Base-by-base conservation (phyloP, 2,888 invertebrate species). In the Clanis bilineata region DNA sequence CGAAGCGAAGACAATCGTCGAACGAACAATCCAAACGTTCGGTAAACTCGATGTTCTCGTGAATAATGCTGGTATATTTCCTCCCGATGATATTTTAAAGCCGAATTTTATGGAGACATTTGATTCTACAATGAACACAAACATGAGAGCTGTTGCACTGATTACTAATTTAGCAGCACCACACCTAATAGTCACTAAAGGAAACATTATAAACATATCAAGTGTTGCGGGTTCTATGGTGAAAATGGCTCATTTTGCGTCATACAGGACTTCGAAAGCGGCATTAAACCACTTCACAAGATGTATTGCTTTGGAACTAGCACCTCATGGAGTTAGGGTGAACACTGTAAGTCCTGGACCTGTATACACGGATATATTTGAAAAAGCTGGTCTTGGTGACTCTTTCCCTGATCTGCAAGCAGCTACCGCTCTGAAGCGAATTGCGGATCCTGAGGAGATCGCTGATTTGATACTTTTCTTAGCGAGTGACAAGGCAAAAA, bases 261-360 rank as follows among this genome's bases (percentile, higher is more conserved):
- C 71, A 0, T 96, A 96, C 75, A 87, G 88, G 62, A 94, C 96
- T 88, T 95, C 95, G 6, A 96, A 97, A 84, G 70, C 71, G 1
- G 41, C 41, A 18, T 3, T 41, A 6, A 41, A 96, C 81, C 95
- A 96, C 73, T 93, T 97, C 65, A 96, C 96, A 0, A 86, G 93
- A 64, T 95, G 95, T 72, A 84, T 93, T 6, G 96, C 96, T 5
- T 78, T 96, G 47, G 96, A 94, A 71, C 79, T 94, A 15, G 93
- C 93, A 60, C 62, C 80, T 0, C 86, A 90, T 72, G 88, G 78
- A n/a, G 93, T 96, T 0, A 85, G 95, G 57, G 95, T 95, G 0
- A 96, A 96, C 77, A 87, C 93, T 57, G 94, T 96, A 0, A 95
- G 94, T 73, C 96, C 96, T 32, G 96, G 96, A 22, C 95, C 96